Evolutionary conservation across 2,113 vertebrate genomes (phyloP), one percentile per base, ranked within the genome.

Genomic region (Chelonoidis abingdonii): DNA sequence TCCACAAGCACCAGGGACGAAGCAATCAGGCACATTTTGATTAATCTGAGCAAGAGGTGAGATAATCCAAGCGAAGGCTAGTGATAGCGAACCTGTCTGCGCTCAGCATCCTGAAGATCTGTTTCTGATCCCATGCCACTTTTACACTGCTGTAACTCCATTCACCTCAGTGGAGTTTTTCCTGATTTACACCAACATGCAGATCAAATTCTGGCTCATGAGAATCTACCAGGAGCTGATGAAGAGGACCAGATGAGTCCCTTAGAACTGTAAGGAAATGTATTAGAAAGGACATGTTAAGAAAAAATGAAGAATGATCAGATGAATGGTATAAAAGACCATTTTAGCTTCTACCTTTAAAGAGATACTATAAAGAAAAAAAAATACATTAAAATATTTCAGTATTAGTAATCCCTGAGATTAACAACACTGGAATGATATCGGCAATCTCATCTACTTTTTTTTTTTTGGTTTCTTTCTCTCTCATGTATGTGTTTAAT

Each of bases 11-110:
- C 75, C 41, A 76, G 44, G 80, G 50, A 52, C 84, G 78, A 83
- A 53, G 22, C 81, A 96, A 56, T 53, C 62, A 86, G 82, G 75
- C 53, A 92, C 50, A 9, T 96, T 96, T 97, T 94, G 41, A 84
- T 92, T 83, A 90, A 91, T 84, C 21, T 93, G 56, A 53, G 38
- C 85, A 95, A 96, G 93, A 16, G 0, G 0, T 72, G 44, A 94
- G 72, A 89, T 92, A 92, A 88, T 89, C 49, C 83, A 90, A 54
- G 62, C 62, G 38, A 47, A 94, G 93, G 50, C 11, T 57, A 78
- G 80, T 92, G 50, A 80, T 78, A 94, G 88, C 84, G 52, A 93
- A 88, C 49, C 75, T 89, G 13, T 78, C 22, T 47, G 24, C 41
- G 47, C 12, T 29, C 5, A 78, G 22, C 41, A 86, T 83, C 85